phyloP scores from a whole-genome alignment of 2,888 invertebrate species.

The Smittia sp. region DNA sequence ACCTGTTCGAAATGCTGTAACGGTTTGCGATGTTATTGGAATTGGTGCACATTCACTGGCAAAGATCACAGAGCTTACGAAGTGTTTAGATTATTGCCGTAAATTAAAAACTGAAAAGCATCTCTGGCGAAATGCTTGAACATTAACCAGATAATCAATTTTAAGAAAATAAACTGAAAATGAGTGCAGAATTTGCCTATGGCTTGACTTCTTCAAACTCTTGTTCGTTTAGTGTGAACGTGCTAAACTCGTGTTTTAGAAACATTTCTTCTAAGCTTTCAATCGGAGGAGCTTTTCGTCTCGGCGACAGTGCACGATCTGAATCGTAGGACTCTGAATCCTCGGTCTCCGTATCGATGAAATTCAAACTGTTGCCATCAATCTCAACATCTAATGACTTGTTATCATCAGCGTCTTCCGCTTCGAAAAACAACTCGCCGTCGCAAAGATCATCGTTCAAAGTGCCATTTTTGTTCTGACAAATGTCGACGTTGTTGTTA shows the following conservation, averaged over 20 bases:
- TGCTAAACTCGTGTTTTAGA: slow-evolving; percentile 33
- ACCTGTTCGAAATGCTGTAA: too few species aligned
- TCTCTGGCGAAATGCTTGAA: too few species aligned
- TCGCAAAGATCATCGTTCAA: background rate
- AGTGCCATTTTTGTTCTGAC: background rate
- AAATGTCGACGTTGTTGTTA: slow-evolving; percentile 24
- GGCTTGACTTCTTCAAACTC: slow-evolving; percentile 32
- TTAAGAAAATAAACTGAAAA: too few species aligned
- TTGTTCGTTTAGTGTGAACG: slow-evolving; percentile 30
- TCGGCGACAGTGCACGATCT: slow-evolving; percentile 26
- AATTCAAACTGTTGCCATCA: slow-evolving; percentile 36
- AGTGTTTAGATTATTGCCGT: background rate
- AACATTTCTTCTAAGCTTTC: slow-evolving; percentile 40
- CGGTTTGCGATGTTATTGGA: background rate
- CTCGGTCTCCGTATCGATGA: slow-evolving; percentile 35
- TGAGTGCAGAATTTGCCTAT: background rate
- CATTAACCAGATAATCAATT: too few species aligned
- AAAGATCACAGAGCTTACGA: background rate
- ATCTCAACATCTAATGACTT: slow-evolving; percentile 36
- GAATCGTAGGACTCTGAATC: slow-evolving; percentile 34
- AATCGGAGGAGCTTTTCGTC: slow-evolving; percentile 25
- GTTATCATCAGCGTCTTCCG: slow-evolving; percentile 29
- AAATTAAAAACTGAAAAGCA: too few species aligned
- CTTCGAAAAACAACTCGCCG: slow-evolving; percentile 26
- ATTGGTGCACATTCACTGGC: background rate